Percentiles rank a stretch among this genome's conserved stretches.
Conservation (phyloP, 2,888 invertebrate genomes). For the Tipula unca region DNA sequence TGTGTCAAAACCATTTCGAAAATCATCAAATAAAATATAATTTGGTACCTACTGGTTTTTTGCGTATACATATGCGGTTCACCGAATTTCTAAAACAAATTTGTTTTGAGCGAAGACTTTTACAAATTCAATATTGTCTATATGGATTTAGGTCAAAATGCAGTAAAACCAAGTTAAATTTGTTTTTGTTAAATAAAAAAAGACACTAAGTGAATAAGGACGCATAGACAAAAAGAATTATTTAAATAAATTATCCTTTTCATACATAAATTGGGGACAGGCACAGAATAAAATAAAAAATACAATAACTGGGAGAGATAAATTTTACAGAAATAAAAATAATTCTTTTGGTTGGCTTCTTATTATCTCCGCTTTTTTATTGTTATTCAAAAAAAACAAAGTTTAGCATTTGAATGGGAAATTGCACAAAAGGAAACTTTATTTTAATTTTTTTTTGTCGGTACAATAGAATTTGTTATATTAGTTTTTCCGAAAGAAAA, state of each 20-base stretch:
- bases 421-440: slow-evolving; percentile 8
- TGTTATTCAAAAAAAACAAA: background rate
- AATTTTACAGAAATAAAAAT: background rate
- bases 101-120: background rate
- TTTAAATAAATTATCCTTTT: slow-evolving; percentile 8
- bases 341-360: background rate
- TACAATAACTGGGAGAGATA: background rate
- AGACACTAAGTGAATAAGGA: background rate
- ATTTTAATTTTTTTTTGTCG: background rate
- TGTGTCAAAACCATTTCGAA: background rate
- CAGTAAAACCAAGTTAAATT: background rate
- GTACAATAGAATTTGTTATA: background rate
- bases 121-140: background rate
- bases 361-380: background rate
- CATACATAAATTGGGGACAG: background rate
- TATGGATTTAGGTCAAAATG: background rate
- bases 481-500: background rate
- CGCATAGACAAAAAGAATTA: background rate
- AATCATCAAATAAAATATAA: no score
- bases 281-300: background rate
- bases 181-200: background rate
- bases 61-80: background rate
- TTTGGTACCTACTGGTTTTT: background rate
- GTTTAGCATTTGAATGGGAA: background rate
- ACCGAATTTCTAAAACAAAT: background rate